Base-by-base conservation (phyloP, 2,888 invertebrate species). In the Nowickia ferox region DNA sequence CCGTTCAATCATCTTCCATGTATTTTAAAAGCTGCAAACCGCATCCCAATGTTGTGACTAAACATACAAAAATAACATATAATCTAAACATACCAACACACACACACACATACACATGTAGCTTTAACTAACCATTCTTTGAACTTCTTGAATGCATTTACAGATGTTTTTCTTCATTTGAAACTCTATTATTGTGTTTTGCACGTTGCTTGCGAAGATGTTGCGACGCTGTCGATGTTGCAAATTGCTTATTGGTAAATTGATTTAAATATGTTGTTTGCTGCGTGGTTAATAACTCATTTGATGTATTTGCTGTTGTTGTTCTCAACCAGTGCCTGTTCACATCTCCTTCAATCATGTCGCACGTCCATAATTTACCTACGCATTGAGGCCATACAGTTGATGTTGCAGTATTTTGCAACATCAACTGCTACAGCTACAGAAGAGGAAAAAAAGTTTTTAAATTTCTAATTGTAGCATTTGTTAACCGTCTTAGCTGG, bases 181-280 rank as follows among this genome's bases (percentile, higher is more conserved):
- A 51, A 22, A 13, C 53, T 53, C 61, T 51, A 59, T 51, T 68
- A 68, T 69, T 30, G 30, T 30, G 30, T 30, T 44, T 75, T 22
- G 15, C 44, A 19, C 46, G 40, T 59, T 72, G 51, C 40, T 22
- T 55, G 30, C 46, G 9, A 59, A n/a, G 40, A 17, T 55, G 53
- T 48, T 44, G 48, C 13, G 61, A 51, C 63, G 66, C 66, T 79
- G 76, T 76, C 79, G 84, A 78, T 78, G 79, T 71, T 87, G 88
- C 89, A 90, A 90, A 91, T 90, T 90, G 91, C 88, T 87, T 85
- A 88, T 88, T 89, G 88, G 90, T 91, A 85, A 90, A 90, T 90
- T 91, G 90, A 90, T 90, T 90, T 91, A 90, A 90, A 90, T 90
- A 90, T 89, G 90, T 89, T 89, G 90, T 89, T 61, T 88, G 90